These are phyloP conservation scores for Thripadectes ignobilis DNA, from an alignment of 2,797 vertebrate species.

Conservation along the genomic window DNA sequence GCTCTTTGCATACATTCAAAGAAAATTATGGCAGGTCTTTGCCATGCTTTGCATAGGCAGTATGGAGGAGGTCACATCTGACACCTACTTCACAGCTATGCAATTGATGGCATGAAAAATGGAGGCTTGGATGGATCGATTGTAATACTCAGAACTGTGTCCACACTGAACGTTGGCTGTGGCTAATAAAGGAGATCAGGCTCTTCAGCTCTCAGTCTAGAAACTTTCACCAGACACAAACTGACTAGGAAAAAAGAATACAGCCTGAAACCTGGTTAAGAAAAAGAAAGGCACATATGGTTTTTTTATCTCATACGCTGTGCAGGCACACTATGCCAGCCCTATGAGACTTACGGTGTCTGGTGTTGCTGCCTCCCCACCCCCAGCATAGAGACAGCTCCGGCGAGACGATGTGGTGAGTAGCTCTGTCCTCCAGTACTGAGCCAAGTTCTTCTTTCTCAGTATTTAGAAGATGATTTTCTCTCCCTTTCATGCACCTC, in stretches of 20 bases:
- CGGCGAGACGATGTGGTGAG: background rate
- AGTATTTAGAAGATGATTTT: slow-evolving; percentile 9
- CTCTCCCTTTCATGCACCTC: background rate
- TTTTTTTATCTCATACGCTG: background rate
- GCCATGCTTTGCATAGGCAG: background rate
- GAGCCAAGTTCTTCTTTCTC: background rate
- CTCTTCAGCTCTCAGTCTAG: background rate
- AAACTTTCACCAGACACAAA: slow-evolving; percentile 21
- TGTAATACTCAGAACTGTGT: background rate
- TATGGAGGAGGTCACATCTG: background rate
- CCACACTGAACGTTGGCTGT: background rate
- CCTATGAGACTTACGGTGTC: background rate
- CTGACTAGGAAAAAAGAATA: background rate
- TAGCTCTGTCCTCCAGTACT: background rate
- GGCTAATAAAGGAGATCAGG: background rate
- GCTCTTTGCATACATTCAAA: background rate
- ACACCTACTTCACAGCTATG: background rate
- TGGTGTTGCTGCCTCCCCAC: background rate
- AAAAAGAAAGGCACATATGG: background rate
- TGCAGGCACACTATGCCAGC: background rate
- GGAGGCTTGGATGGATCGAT: background rate
- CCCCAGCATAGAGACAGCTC: background rate
- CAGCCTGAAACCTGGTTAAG: background rate
- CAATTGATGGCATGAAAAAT: background rate
- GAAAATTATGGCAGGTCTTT: background rate